Evolutionary conservation across 1,140 invertebrate species (phyloP).

Genomic region (Leptoteleia sp.): DNA sequence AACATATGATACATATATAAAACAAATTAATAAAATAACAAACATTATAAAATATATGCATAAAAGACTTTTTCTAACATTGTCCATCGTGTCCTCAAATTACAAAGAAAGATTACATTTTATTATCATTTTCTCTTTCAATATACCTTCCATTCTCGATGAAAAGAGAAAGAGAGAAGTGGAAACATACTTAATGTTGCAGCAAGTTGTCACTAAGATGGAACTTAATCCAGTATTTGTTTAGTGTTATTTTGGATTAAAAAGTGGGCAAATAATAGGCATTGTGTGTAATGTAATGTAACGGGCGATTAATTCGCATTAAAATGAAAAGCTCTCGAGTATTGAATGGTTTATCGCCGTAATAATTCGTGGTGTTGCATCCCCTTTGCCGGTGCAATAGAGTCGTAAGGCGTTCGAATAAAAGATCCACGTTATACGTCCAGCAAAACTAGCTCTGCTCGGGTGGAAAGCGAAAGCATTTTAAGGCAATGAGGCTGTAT

Average conservation of each 20-base stretch:
- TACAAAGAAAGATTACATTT: too few species aligned
- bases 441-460: constrained; percentile 58
- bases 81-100: too few species aligned
- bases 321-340: constrained; percentile 49
- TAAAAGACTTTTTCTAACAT: too few species aligned
- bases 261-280: constrained; percentile 42
- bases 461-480: constrained; percentile 64
- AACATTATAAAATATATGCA: too few species aligned
- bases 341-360: constrained; percentile 57
- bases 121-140: too few species aligned
- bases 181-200: too few species aligned
- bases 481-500: constrained; percentile 62
- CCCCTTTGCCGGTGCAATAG: constrained; percentile 49
- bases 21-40: too few species aligned
- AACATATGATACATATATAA: too few species aligned
- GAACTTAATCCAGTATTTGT: constrained; percentile 33
- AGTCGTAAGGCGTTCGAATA: constrained; percentile 61
- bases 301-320: constrained; percentile 57
- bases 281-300: constrained; percentile 47
- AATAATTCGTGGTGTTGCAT: constrained; percentile 57
- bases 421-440: constrained; percentile 61
- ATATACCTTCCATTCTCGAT: too few species aligned
- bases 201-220: not conserved
- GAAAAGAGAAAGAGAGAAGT: too few species aligned
- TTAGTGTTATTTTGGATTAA: constrained; percentile 43